Evolutionary conservation across 2,113 vertebrate genomes (phyloP).

Genomic region (Malurus melanocephalus): DNA sequence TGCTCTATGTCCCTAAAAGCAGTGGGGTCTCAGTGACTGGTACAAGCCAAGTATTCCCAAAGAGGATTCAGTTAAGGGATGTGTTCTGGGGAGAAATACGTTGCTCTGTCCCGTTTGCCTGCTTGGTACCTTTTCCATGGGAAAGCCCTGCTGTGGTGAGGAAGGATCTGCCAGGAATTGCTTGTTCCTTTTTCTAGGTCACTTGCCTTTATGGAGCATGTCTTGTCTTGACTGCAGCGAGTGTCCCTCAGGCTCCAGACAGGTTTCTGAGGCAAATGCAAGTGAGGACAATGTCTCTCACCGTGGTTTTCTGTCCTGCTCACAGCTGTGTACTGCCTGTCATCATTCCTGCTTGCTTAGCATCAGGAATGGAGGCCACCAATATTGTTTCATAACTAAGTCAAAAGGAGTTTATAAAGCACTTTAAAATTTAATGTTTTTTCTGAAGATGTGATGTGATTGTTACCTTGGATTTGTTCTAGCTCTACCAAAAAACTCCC

Average conservation of each 20-base stretch:
- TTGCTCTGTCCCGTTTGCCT: background rate
- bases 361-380: background rate
- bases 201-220: background rate
- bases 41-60: background rate
- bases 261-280: background rate
- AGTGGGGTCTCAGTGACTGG: background rate
- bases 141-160: background rate
- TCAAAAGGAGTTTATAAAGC: background rate
- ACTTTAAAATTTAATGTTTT: background rate
- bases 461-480: background rate
- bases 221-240: background rate
- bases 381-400: background rate
- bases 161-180: background rate
- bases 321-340: background rate
- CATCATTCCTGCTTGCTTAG: background rate
- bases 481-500: background rate
- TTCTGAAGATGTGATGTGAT: background rate
- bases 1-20: background rate
- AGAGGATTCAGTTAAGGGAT: background rate
- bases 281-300: background rate
- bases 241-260: background rate
- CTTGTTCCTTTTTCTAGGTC: background rate
- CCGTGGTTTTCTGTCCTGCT: background rate
- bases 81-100: background rate
- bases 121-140: background rate